phyloP scores from a whole-genome alignment of 2,888 invertebrate genomes.

The Amphiduros pacificus region DNA sequence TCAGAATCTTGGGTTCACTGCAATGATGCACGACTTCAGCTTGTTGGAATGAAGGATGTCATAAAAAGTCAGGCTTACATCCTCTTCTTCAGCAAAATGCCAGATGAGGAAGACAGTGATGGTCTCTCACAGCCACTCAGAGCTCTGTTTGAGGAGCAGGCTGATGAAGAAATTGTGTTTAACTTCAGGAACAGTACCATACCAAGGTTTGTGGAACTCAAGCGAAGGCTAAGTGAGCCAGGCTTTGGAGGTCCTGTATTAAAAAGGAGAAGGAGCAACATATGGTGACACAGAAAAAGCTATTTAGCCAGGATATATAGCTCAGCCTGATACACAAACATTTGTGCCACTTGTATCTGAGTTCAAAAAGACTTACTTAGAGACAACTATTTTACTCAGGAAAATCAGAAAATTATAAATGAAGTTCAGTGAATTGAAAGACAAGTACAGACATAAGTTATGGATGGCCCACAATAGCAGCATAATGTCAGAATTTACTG shows the following conservation, averaged over 20 bases:
- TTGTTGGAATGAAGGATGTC: constrained; percentile 47
- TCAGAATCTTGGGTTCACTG: constrained; percentile 58
- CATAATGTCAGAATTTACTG: too few species aligned
- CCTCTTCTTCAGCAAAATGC: constrained; percentile 46
- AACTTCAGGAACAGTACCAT: constrained; percentile 22
- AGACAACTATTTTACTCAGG: too few species aligned
- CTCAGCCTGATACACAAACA: too few species aligned
- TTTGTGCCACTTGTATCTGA: too few species aligned
- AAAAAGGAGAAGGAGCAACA: constrained; percentile 20
- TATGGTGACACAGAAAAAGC: constrained; percentile 13
- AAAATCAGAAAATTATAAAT: too few species aligned
- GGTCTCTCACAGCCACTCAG: not conserved
- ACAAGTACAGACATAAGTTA: too few species aligned
- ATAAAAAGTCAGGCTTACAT: constrained; percentile 55
- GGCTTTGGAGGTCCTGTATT: not conserved
- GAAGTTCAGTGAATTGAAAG: too few species aligned
- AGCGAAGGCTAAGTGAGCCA: constrained; percentile 18
- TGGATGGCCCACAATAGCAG: too few species aligned
- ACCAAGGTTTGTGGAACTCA: constrained; percentile 27
- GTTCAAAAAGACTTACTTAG: too few species aligned
- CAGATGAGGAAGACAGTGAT: not conserved
- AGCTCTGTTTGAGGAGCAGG: constrained; percentile 10
- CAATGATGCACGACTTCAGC: constrained; percentile 53
- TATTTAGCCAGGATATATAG: too few species aligned
- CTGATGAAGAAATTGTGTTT: constrained; percentile 21